phyloP scores from a whole-genome alignment of 2,888 invertebrate genomes.

The Pheosia gnoma region DNA sequence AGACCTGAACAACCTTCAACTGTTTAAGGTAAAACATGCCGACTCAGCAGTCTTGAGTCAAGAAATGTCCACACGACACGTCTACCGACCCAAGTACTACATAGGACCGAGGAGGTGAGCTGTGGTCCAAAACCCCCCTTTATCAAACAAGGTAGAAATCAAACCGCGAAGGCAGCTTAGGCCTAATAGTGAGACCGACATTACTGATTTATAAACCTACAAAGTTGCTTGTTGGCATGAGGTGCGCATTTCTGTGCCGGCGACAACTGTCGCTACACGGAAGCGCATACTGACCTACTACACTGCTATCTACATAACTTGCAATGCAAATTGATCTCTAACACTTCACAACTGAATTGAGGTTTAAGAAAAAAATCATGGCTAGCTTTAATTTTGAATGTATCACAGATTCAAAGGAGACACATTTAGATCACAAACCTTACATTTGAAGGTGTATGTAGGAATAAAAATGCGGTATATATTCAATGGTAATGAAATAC shows the following conservation, averaged over 20 bases:
- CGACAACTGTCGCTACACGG: slow-evolving; percentile 50
- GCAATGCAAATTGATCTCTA: slow-evolving; percentile 44
- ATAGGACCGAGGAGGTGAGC: too few species aligned
- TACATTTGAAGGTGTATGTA: not conserved
- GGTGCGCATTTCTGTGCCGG: slow-evolving; percentile 49
- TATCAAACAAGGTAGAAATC: too few species aligned
- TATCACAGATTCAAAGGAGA: slow-evolving; percentile 13
- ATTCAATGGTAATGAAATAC: too few species aligned
- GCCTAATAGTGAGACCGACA: not conserved
- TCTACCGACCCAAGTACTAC: too few species aligned
- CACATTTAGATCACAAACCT: not conserved
- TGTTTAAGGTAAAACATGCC: too few species aligned
- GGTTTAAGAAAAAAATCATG: slow-evolving; percentile 23
- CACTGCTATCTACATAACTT: slow-evolving; percentile 39
- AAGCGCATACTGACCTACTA: slow-evolving; percentile 68
- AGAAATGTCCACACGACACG: too few species aligned
- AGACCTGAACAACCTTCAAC: too few species aligned
- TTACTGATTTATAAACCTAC: not conserved
- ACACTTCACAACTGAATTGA: slow-evolving; percentile 21
- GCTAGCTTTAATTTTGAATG: slow-evolving; percentile 14
- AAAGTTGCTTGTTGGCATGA: slow-evolving; percentile 50
- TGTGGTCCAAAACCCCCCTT: too few species aligned
- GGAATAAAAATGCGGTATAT: too few species aligned
- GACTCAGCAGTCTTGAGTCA: too few species aligned
- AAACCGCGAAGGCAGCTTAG: too few species aligned